These are phyloP conservation scores for Apantesis nais DNA, from an alignment of 2,888 invertebrate genomes.

Conservation along the genomic window DNA sequence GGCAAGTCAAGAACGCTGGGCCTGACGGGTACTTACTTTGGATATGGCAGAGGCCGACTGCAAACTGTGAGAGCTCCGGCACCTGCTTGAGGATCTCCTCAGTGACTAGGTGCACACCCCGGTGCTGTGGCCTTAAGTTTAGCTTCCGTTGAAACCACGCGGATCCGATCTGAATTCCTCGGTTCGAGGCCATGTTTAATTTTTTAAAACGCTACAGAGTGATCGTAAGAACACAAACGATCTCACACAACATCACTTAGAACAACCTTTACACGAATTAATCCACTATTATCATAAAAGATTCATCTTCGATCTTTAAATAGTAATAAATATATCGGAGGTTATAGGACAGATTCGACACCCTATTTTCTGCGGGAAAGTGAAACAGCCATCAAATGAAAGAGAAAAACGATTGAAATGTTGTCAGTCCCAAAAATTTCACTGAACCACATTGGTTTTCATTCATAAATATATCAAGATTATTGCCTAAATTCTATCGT, in stretches of 20 bases:
- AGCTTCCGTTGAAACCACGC: slow-evolving; percentile 99
- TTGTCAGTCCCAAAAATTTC: slow-evolving; percentile 67
- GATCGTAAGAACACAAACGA: slow-evolving; percentile 83
- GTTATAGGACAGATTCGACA: slow-evolving; percentile 86
- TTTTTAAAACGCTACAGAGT: slow-evolving; percentile 84
- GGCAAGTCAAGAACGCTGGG: slow-evolving; percentile 63
- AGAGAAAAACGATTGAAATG: slow-evolving; percentile 76
- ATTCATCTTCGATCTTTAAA: slow-evolving; percentile 86
- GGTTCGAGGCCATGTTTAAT: slow-evolving; percentile 94
- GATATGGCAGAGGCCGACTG: slow-evolving; percentile 97
- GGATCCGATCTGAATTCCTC: slow-evolving; percentile 97
- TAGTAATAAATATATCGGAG: slow-evolving; percentile 83
- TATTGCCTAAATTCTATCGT: neutral
- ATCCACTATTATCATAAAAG: slow-evolving; percentile 90
- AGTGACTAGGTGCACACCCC: slow-evolving; percentile 98
- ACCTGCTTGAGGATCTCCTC: slow-evolving; percentile 98
- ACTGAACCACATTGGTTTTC: slow-evolving; percentile 47
- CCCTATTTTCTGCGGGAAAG: slow-evolving; percentile 86
- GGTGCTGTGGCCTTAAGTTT: slow-evolving; percentile 97
- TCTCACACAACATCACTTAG: slow-evolving; percentile 86
- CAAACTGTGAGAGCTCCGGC: slow-evolving; percentile 97
- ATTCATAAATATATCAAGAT: slow-evolving; percentile 51
- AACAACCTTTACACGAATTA: slow-evolving; percentile 84
- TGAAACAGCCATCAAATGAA: slow-evolving; percentile 82
- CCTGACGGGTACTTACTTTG: slow-evolving; percentile 92